Base-by-base conservation (phyloP, 1,140 invertebrate genomes). In the Notospermus geniculatus region DNA sequence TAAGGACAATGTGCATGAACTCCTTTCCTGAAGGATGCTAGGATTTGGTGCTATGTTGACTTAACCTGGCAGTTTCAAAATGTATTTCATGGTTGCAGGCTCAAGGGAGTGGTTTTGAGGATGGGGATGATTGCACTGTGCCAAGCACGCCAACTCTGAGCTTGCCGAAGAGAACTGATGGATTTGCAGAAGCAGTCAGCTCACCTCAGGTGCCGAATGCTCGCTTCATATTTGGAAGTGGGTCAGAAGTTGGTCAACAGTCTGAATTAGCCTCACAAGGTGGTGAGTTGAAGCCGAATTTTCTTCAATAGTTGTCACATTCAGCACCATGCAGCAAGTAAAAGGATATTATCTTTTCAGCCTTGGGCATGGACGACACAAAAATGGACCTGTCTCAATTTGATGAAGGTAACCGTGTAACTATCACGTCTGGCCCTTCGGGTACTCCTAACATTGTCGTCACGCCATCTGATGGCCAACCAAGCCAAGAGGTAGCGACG, bases 181-280 rank as follows among this genome's bases (percentile, higher is more conserved):
- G 91, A 36, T 95, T 94, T 79, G 91, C 92, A 25, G 93, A 96
- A 78, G 91, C 92, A 58, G 90, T 94, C 11, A 94, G 91, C 78
- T 95, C 92, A 0, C 92, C 92, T 22, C 89, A 89, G 74, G 87
- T 89, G 43, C 86, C 87, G 17, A 84, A 84, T 62, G 84, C 88
- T 59, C 92, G 92, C 76, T 88, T 88, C 39, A 91, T 92, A 80
- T 85, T 76, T 81, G 56, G 79, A 79, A 36, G 83, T 82, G 68
- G 80, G 76, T 60, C 82, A 7, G 68, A 64, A 0, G 64, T 68
- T 19, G 45, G 55, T 11, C 71, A 63, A 30, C 78, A 75, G 25
- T 71, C 74, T 57, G 79, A 83, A 56, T 68, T 84, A 41, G 82
- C 83, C 27, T 85, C 84, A 55, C 87, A 88, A 77, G 85, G 75